These are phyloP conservation scores for Antheraea pernyi DNA, from an alignment of 1,140 invertebrate species.

Conservation along the genomic window DNA sequence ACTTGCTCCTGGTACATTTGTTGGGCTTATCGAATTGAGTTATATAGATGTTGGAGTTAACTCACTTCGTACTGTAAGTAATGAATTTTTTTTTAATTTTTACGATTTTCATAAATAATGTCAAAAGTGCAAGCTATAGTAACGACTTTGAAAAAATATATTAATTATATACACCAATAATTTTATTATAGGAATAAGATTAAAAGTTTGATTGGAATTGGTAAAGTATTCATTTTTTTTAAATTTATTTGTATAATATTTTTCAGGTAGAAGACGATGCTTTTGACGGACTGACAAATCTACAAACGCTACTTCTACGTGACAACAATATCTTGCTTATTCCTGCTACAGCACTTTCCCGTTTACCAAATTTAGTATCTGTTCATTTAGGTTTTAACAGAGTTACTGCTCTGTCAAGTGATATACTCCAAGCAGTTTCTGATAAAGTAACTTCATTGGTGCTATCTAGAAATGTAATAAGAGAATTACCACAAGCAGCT, in stretches of 20 bases:
- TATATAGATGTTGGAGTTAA: constrained; percentile 92
- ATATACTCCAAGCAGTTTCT: constrained; percentile 85
- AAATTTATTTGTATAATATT: not conserved
- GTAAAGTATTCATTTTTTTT: no score
- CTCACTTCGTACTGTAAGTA: constrained; percentile 89
- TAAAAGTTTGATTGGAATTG: no score
- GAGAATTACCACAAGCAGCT: constrained; percentile 89
- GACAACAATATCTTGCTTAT: constrained; percentile 94
- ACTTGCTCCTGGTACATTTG: constrained; percentile 89
- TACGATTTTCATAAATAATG: not conserved
- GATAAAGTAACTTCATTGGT: constrained; percentile 82
- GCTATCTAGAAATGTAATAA: constrained; percentile 91
- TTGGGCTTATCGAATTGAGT: constrained; percentile 84
- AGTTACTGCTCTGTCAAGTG: constrained; percentile 90
- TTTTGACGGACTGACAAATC: constrained; percentile 87
- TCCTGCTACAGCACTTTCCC: constrained; percentile 87
- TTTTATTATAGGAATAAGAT: no score
- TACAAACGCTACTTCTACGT: constrained; percentile 89
- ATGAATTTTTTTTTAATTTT: not conserved
- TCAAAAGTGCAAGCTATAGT: not conserved
- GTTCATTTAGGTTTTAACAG: constrained; percentile 92
- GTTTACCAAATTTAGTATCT: constrained; percentile 85
- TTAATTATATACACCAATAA: no score
- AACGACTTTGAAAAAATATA: no score
- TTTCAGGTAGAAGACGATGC: constrained; percentile 91